Evolutionary conservation across 2,888 invertebrate genomes (phyloP), one percentile per base, ranked within the genome.

Genomic region (Geophilus truncorum): DNA sequence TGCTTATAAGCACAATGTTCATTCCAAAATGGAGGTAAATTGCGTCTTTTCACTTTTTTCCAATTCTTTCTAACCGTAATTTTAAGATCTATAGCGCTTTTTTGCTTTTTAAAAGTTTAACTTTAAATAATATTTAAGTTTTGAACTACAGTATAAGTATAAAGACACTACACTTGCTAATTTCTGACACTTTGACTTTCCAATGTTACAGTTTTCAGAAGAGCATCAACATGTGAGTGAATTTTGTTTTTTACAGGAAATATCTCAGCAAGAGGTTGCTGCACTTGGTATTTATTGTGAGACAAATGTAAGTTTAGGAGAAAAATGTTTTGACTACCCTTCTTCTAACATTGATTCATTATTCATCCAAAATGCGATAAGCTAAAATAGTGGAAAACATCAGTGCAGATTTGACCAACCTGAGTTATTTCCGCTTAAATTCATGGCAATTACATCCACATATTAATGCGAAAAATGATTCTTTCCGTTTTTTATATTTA

Each of bases 221-320:
- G 62, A 62, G 7, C 62, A 62, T 62, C 62, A 62, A 62, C 62
- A 62, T 62, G 62, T 62, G 62, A 62, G 62, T 62, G 62, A 62
- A 62, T 28, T 78, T 18, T 75, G 15, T 34, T 70, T 82, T 78
- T 79, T 80, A 40, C 28, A 87, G 88, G 94, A 95, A 84, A 89
- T 95, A 9, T 92, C 93, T 10, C 92, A 94, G 84, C 94, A 94
- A 86, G 96, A 96, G 88, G 93, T 93, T 87, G 92, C 91, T 84
- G 91, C 90, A 84, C 88, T 93, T 83, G 92, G 92, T 87, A 90
- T 92, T 83, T 95, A 92, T 86, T 96, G 96, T 89, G 96, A 97
- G 89, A 90, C 96, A 78, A 85, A 86, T 79, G 87, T 87, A 83
- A 85, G 87, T 85, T 45, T 15, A 25, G 62, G 62, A 7, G 15